phyloP scores from a whole-genome alignment of 2,113 vertebrate species.

The Theristicus caerulescens region DNA sequence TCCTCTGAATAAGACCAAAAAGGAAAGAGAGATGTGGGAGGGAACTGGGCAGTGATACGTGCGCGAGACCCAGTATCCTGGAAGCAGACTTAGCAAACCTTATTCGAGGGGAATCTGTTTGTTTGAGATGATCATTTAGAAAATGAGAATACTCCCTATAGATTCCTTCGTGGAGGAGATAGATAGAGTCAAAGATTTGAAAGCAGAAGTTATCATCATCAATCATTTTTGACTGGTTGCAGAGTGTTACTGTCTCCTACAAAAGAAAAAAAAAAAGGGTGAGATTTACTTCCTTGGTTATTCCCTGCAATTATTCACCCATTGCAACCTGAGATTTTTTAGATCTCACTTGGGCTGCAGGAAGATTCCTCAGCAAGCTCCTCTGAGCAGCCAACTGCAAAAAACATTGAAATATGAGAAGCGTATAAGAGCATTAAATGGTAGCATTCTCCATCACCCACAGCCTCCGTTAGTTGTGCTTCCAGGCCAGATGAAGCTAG shows the following conservation, averaged over 20 bases:
- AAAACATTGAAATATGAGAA: slow-evolving; percentile 37
- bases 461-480: slow-evolving; percentile 32
- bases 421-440: not conserved
- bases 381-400: slow-evolving; percentile 14
- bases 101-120: not conserved
- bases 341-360: not conserved
- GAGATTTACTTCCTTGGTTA: not conserved
- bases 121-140: not conserved
- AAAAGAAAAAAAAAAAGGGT: not conserved
- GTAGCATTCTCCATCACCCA: slow-evolving; percentile 29
- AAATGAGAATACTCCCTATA: not conserved
- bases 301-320: not conserved
- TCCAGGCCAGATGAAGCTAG: slow-evolving; percentile 36
- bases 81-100: not conserved
- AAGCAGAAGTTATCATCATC: not conserved
- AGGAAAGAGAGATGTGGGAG: not conserved
- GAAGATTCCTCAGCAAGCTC: not conserved
- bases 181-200: not conserved
- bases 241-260: not conserved
- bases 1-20: not conserved
- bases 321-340: not conserved
- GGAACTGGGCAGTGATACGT: not conserved
- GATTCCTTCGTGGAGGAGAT: not conserved
- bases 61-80: not conserved
- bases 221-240: not conserved